Percentiles rank a stretch among this genome's conserved stretches.
Conservation (phyloP, 2,113 vertebrate genomes). For the Pseudorectes ferrugineus region DNA sequence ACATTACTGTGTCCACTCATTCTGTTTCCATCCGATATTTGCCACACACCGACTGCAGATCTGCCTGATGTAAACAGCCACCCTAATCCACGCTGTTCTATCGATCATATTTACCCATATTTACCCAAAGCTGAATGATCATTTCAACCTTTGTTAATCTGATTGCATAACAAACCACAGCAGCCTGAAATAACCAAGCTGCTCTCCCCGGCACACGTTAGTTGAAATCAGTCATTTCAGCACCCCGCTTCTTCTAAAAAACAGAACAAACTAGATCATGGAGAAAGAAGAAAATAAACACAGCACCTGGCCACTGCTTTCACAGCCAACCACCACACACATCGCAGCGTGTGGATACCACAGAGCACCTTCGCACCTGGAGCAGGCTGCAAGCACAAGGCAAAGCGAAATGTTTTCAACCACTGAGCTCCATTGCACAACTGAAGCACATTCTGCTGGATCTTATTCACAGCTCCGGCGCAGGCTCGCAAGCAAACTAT, state of each 20-base stretch:
- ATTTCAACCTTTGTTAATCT: slow-evolving; percentile 45
- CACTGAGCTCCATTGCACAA: slow-evolving; percentile 25
- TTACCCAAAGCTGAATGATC: slow-evolving; percentile 15
- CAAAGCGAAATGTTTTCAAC: neutral
- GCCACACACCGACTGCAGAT: fast-evolving
- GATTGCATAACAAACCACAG: slow-evolving; percentile 35
- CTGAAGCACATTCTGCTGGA: slow-evolving; percentile 10
- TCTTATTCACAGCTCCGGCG: slow-evolving; percentile 23
- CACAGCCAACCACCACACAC: neutral
- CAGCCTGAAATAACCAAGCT: slow-evolving; percentile 18
- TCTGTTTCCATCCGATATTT: neutral
- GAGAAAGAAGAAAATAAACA: neutral
- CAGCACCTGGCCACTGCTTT: neutral
- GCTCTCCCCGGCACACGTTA: neutral
- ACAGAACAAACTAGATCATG: neutral
- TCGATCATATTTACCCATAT: neutral
- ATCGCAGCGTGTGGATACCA: neutral
- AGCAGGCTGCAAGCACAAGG: neutral
- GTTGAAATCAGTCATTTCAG: neutral
- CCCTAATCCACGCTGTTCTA: neutral
- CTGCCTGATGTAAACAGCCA: neutral
- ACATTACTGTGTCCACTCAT: neutral
- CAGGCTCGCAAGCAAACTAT: slow-evolving; percentile 13
- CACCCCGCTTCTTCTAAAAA: neutral
- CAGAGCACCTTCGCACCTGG: neutral